Evolutionary conservation across 2,113 vertebrate species (phyloP), one percentile per base, ranked within the genome.

Genomic region (Brienomyrus longianalis): DNA sequence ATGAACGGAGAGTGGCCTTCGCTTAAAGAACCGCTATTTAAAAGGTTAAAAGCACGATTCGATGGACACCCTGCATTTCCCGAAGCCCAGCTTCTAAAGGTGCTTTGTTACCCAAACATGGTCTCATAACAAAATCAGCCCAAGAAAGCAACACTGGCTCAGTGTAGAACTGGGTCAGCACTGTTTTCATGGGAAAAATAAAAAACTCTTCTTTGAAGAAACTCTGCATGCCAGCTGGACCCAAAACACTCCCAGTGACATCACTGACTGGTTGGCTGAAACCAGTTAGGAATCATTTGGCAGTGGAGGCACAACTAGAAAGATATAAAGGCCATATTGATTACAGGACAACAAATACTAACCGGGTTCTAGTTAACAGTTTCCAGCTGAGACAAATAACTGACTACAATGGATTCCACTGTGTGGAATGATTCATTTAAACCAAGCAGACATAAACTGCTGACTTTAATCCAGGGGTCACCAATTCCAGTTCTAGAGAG

Each of bases 161-260:
- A 45, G 54, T 47, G 89, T 35, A 51, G 89, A 85, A 90, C n/a
- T 66, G 89, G 45, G 89, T 86, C 83, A 86, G 43, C 1, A 31
- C 52, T 89, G 80, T 66, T 89, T 86, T 89, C 52, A 62, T 50
- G 52, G 70, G 35, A 39, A 77, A 74, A 74, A 5, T 27, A 17
- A 31, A 54, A 19, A 10, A 21, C 7, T 5, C n/a, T 74, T 62
- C 47, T 88, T 31, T 54, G 23, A 77, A 39, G 10, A 89, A 21
- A 84, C 51, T 54, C 80, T 54, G 80, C 31, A 62, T 43, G 80
- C 80, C 50, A 62, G 52, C 17, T 83, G 17, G 31, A 85, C 19
- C 10, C 48, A 45, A 89, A 85, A 48, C 10, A 39, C 17, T 10
- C 74, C 43, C 27, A 83, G 27, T 31, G 74, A 85, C 47, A 84